Evolutionary conservation across 1,140 invertebrate species (phyloP).

Genomic region (Rhizoglyphus robini): DNA sequence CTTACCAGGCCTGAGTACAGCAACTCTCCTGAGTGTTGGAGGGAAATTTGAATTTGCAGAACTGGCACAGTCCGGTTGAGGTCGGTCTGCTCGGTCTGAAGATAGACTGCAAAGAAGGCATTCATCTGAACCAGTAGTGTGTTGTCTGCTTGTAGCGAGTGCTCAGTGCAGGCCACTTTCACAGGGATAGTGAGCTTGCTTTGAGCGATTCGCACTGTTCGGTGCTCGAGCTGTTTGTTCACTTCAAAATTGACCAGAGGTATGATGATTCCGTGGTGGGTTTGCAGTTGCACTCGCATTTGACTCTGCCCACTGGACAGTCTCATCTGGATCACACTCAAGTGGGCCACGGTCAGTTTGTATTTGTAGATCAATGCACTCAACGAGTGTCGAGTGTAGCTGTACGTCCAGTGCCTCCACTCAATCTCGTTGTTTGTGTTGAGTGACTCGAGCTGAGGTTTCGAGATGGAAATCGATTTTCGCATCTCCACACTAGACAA

Average conservation of each 20-base stretch:
- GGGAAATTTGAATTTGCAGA: background rate
- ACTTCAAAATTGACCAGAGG: background rate
- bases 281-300: background rate
- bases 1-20: conserved; percentile 1
- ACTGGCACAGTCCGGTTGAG: background rate
- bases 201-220: background rate
- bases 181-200: background rate
- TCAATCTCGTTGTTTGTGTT: no score
- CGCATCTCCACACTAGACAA: background rate
- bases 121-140: background rate
- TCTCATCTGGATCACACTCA: background rate
- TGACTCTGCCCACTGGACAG: background rate
- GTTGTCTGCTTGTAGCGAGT: background rate
- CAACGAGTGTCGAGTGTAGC: background rate
- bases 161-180: background rate
- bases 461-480: conserved; percentile 8
- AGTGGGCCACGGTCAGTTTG: conserved; percentile 1
- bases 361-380: background rate
- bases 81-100: background rate
- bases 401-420: background rate
- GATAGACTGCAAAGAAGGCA: background rate
- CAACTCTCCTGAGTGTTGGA: background rate
- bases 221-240: background rate
- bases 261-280: background rate
- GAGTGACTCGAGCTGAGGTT: background rate